Base-by-base conservation (phyloP, 1,140 invertebrate genomes). In the Diprion similis region DNA sequence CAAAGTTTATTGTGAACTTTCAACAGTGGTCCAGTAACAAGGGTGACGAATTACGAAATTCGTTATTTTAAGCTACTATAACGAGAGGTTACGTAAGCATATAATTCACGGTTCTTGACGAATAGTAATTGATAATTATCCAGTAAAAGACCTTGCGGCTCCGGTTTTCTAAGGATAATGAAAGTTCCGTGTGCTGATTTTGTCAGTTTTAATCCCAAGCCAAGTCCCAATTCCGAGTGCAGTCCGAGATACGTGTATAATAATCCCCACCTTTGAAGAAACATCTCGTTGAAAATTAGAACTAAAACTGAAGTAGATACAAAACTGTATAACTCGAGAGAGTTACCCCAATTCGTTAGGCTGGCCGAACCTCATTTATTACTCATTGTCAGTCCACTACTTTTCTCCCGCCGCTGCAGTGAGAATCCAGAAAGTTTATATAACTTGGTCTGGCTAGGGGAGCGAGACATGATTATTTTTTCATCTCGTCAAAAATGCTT, bases 71-170 rank as follows among this genome's bases (percentile, higher is more conserved):
- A 37, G 24, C 24, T 37, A 37, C 24, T 37, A 37, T 6, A 37
- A 37, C 24, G 1, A 37, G 24, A 37, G 24, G 24, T 3, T 37
- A 37, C 24, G 24, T 37, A 37, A 13, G 51, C 51, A 15, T 17
- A 59, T 17, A 59, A 59, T 59, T 59, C 7, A 59, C 51, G 9
- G 9, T 59, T 15, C 9, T 59, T 59, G 11, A 15, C 9, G 51
- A 59, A 59, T 59, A 59, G 9, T 59, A 59, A 59, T 59, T 59
- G n/a, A 59, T 59, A 59, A 59, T 59, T 59, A 59, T 59, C 51
- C 3, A 4, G n/a, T 13, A 9, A 13, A 17, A 59, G n/a, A 13
- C 4, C 51, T 17, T 59, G 0, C 51, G 11, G 51, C 11, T 17
- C 9, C n/a, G n/a, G 9, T 4, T 17, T 59, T 8, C n/a, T 13